phyloP scores from a whole-genome alignment of 64 coral and sea anemone species.

The Catalaphyllia jardinei region DNA sequence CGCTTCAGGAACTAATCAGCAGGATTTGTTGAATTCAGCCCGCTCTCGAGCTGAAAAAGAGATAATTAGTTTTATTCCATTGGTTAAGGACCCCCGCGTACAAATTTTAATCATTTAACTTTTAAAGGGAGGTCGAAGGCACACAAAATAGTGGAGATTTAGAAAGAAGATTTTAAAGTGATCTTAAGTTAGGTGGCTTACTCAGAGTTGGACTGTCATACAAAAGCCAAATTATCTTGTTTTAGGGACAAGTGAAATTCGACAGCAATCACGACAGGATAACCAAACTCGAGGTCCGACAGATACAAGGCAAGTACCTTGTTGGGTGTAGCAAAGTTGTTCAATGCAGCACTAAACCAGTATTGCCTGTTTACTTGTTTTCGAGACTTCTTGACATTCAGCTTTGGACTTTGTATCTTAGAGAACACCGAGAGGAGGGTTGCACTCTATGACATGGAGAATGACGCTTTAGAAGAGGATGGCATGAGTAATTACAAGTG shows the following conservation, averaged over 20 bases:
- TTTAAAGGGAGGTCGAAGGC: too few species aligned
- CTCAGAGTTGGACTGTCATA: too few species aligned
- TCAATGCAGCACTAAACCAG: not conserved
- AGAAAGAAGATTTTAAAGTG: too few species aligned
- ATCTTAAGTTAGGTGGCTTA: too few species aligned
- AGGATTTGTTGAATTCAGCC: too few species aligned
- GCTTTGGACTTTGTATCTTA: not conserved
- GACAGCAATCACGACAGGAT: slow-evolving; percentile 62
- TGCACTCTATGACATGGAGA: slow-evolving; percentile 69
- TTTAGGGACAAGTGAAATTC: slow-evolving; percentile 67
- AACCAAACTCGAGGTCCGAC: slow-evolving; percentile 61
- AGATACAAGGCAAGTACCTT: slow-evolving; percentile 54
- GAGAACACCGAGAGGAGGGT: slow-evolving; percentile 56
- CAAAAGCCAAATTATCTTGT: too few species aligned
- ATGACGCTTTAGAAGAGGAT: slow-evolving; percentile 48
- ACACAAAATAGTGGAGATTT: too few species aligned
- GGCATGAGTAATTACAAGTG: slow-evolving; percentile 23
- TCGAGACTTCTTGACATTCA: not conserved
- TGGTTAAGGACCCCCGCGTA: too few species aligned
- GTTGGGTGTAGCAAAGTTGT: not conserved
- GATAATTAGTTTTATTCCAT: too few species aligned
- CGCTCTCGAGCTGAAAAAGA: too few species aligned
- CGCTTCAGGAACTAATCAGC: too few species aligned
- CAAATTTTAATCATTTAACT: too few species aligned
- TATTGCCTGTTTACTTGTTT: not conserved